Conservation (phyloP, 2,888 invertebrate species). For the Exocentrus adspersus region DNA sequence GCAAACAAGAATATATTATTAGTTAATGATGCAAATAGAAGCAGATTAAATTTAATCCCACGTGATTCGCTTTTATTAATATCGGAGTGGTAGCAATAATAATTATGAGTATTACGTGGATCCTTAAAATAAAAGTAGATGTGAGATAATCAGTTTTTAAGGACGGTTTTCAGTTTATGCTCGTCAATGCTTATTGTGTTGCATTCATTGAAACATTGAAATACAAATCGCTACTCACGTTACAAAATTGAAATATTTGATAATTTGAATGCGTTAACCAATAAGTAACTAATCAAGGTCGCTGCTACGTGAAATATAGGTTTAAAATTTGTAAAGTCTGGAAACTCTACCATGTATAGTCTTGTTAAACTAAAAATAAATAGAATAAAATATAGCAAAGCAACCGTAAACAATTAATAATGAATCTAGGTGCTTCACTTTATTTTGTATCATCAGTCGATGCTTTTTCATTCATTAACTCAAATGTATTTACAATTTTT, state of each 20-base stretch:
- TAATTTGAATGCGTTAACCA: too few relatives aligned
- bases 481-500: too few relatives aligned
- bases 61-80: neutral
- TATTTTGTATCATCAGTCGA: too few relatives aligned
- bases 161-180: neutral
- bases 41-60: neutral
- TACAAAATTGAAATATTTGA: too few relatives aligned
- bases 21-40: neutral
- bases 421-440: neutral
- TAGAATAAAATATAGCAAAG: too few relatives aligned
- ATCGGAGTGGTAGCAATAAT: neutral
- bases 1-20: neutral
- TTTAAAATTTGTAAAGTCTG: too few relatives aligned
- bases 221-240: too few relatives aligned
- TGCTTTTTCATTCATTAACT: too few relatives aligned
- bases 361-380: too few relatives aligned
- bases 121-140: neutral
- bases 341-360: too few relatives aligned
- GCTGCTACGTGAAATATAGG: too few relatives aligned
- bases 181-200: neutral
- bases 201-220: neutral
- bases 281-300: too few relatives aligned
- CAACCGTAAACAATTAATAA: neutral
- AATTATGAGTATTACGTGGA: neutral
- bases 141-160: neutral